Conservation (phyloP, 2,797 vertebrate genomes). For the Hippopotamyrus pictus region DNA sequence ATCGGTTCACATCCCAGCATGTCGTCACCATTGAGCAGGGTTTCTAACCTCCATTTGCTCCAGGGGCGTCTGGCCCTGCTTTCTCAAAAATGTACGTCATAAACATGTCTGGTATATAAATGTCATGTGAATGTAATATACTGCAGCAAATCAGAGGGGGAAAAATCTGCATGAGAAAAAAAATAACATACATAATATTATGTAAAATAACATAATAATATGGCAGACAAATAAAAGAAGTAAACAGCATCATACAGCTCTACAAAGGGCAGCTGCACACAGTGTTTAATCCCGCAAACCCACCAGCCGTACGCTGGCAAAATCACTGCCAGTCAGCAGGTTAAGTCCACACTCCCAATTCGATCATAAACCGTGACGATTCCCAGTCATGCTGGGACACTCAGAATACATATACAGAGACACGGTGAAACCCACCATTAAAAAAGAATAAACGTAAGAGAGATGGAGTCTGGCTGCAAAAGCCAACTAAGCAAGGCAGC, state of each 20-base stretch:
- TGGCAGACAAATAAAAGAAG: neutral
- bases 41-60: neutral
- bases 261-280: neutral
- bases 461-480: neutral
- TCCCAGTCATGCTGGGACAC: neutral
- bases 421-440: neutral
- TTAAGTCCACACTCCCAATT: neutral
- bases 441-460: neutral
- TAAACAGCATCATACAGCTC: neutral
- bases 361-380: neutral
- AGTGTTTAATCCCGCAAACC: neutral
- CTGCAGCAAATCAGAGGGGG: neutral
- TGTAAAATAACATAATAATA: too few relatives aligned
- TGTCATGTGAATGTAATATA: neutral
- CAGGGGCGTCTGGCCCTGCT: neutral
- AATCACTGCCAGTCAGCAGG: neutral
- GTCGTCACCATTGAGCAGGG: neutral
- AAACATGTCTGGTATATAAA: neutral
- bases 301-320: neutral
- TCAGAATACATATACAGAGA: neutral
- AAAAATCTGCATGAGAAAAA: neutral
- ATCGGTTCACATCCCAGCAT: neutral
- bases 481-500: neutral
- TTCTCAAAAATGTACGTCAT: neutral
- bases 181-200: too few relatives aligned